Evolutionary conservation across 2,888 invertebrate genomes (phyloP), one percentile per base, ranked within the genome.

Genomic region (Acrobasis consociella): DNA sequence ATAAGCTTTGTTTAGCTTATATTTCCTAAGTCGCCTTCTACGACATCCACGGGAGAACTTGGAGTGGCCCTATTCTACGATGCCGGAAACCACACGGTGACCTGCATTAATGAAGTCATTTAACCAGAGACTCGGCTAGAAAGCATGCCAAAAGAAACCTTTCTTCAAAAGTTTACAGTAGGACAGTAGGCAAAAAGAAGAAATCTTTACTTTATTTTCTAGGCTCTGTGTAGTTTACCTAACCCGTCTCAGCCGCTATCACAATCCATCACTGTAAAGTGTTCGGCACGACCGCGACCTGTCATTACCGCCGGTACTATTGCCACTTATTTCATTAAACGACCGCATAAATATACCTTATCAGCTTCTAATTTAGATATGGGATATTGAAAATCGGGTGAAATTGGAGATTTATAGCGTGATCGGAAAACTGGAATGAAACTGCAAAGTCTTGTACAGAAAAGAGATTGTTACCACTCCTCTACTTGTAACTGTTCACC

Each of bases 241-340:
- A 55, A 56, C 56, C 56, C 42, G 42, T 42, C 56, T 13, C 10
- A 38, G 51, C 39, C 11, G 49, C 60, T 65, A 73, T 79, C 73
- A 74, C 74, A 71, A 77, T 80, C 73, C 72, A 74, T 81, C 80
- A 72, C 74, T 70, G 76, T 71, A 22, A 39, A 46, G 49, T 49
- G 60, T 62, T 49, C 49, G 55, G 49, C 62, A 15, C 8, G 31
- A 39, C 59, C 49, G 53, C 46, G 61, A 37, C 69, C 72, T 69
- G 69, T 69, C 72, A 75, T 78, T 76, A 72, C 64, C 17, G n/a
- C 59, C 49, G 58, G 42, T 72, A 73, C 74, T 63, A 70, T 62
- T 64, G 67, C 64, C 70, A 64, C 62, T 62, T 62, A 60, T 51
- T 62, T 55, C 62, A 62, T 55, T 62, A 55, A 55, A 60, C 51